Percentiles rank a stretch among this genome's conserved stretches.
These are phyloP conservation scores for Drosophila glabriapex DNA, from an alignment of 2,888 invertebrate genomes.

Conservation along the genomic window DNA sequence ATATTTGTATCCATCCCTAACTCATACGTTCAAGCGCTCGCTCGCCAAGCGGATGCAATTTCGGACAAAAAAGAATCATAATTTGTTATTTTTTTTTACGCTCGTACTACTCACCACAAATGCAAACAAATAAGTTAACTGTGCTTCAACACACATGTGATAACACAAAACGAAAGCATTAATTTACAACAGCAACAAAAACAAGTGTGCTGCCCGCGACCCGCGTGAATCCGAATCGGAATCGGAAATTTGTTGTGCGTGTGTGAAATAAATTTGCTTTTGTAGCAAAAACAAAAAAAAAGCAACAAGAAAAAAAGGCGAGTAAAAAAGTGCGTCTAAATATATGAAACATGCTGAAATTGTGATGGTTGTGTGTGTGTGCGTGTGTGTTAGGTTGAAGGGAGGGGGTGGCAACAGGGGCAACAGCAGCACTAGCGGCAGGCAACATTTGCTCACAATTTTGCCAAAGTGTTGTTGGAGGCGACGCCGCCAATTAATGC, in stretches of 20 bases:
- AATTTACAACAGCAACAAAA: slow-evolving; percentile 33
- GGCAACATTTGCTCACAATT: slow-evolving; percentile 41
- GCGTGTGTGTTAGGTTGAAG: not conserved
- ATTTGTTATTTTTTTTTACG: slow-evolving; percentile 59
- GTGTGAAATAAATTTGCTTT: slow-evolving; percentile 58
- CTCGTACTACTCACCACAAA: slow-evolving; percentile 43
- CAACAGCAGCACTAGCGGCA: slow-evolving; percentile 17
- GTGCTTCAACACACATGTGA: slow-evolving; percentile 38
- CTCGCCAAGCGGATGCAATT: slow-evolving; percentile 59
- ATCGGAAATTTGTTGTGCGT: slow-evolving; percentile 54
- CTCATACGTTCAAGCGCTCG: slow-evolving; percentile 62
- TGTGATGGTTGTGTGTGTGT: slow-evolving; percentile 37
- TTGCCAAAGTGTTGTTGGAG: slow-evolving; percentile 59
- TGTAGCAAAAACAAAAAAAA: slow-evolving; percentile 40
- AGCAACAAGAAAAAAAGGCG: slow-evolving; percentile 20
- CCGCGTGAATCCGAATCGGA: slow-evolving; percentile 57
- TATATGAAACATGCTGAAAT: slow-evolving; percentile 49
- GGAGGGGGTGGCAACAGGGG: slow-evolving; percentile 19
- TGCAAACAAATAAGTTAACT: slow-evolving; percentile 56
- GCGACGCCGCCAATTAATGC: slow-evolving; percentile 69
- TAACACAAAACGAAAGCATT: slow-evolving; percentile 42
- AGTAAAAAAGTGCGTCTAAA: slow-evolving; percentile 63
- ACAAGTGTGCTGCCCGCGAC: slow-evolving; percentile 54
- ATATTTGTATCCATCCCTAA: slow-evolving; percentile 30
- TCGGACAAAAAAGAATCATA: slow-evolving; percentile 47